These are phyloP conservation scores for Gallirallus australis DNA, from an alignment of 2,797 vertebrate species.

Conservation along the genomic window DNA sequence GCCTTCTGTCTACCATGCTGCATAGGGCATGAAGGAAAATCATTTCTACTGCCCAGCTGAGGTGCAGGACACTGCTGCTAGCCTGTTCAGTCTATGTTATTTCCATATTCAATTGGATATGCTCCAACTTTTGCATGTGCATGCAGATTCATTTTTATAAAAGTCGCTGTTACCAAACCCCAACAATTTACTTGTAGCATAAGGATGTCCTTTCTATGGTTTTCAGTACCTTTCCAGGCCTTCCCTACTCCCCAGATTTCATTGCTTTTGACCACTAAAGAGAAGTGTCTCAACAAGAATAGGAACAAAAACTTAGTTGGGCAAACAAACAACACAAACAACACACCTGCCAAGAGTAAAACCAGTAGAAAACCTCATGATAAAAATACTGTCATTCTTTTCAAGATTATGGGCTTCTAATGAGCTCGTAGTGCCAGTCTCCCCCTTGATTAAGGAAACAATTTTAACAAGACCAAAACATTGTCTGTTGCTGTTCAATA, in stretches of 20 bases:
- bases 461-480: background rate
- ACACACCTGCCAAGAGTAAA: background rate
- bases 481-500: background rate
- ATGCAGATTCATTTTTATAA: background rate
- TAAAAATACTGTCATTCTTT: background rate
- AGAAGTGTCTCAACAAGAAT: background rate
- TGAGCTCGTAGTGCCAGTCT: background rate
- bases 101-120: background rate
- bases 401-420: background rate
- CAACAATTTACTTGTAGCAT: background rate
- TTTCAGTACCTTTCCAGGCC: background rate
- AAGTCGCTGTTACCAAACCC: background rate
- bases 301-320: background rate
- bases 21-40: background rate
- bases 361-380: background rate
- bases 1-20: background rate
- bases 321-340: background rate
- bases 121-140: background rate
- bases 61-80: background rate
- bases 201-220: background rate
- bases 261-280: background rate
- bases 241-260: background rate
- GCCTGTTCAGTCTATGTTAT: background rate
- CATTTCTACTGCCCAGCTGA: background rate
- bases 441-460: background rate